These are phyloP conservation scores for Cebus imitator DNA, from an alignment of 2,113 vertebrate species.

Conservation along the genomic window DNA sequence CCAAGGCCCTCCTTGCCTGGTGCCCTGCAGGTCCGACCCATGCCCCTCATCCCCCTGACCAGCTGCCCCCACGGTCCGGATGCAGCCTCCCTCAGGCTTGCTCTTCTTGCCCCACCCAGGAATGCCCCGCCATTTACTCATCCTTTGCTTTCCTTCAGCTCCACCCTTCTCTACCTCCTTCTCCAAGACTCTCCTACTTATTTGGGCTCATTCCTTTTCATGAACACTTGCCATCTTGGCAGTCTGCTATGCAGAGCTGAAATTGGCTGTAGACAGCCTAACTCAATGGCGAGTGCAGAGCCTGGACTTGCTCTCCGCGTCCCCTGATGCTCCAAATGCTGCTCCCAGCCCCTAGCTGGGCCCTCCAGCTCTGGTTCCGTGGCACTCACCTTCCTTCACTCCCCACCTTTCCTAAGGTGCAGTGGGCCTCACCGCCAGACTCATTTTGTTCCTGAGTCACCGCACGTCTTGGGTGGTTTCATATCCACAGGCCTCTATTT, in stretches of 20 bases:
- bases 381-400: not conserved
- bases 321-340: not conserved
- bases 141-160: not conserved
- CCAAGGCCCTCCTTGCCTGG: no score
- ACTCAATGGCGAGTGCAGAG: not conserved
- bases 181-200: not conserved
- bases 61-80: not conserved
- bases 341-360: not conserved
- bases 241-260: not conserved
- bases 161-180: not conserved
- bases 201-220: not conserved
- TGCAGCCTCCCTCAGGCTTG: not conserved
- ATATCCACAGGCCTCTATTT: not conserved
- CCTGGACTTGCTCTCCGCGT: not conserved
- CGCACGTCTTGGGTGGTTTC: not conserved
- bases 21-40: no score
- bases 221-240: not conserved
- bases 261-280: not conserved
- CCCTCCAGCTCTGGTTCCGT: fast-evolving
- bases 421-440: fast-evolving
- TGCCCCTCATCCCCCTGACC: not conserved
- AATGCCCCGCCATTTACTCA: not conserved
- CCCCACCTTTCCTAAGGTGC: not conserved
- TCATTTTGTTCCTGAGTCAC: no score
- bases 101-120: not conserved